phyloP scores from a whole-genome alignment of 2,113 vertebrate species.

The Rhagologus leucostigma region DNA sequence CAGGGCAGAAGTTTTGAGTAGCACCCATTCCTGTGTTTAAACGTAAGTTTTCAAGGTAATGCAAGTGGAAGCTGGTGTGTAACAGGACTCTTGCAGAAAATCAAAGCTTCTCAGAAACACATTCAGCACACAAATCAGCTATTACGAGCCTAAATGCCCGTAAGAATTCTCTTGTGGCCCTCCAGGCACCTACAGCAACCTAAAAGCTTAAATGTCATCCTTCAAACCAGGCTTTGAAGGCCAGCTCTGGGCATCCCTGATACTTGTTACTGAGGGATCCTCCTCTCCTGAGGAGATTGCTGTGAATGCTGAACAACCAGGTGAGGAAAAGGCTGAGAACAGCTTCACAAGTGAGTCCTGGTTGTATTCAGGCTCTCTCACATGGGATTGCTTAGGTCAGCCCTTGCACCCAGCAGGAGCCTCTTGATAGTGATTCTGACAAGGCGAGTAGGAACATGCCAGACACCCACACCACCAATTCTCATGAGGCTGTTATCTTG shows the following conservation, averaged over 20 bases:
- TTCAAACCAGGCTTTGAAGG: not conserved
- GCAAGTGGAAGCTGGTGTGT: not conserved
- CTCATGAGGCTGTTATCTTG: conserved; percentile 6
- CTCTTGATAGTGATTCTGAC: not conserved
- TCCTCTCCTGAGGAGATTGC: not conserved
- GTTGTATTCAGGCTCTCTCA: not conserved
- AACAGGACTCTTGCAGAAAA: not conserved
- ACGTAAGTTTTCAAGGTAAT: not conserved
- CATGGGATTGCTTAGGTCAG: not conserved
- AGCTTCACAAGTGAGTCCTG: not conserved
- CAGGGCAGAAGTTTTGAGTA: not conserved
- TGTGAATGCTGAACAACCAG: not conserved
- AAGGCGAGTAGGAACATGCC: not conserved
- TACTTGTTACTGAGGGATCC: fast-evolving
- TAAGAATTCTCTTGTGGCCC: not conserved
- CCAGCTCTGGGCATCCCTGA: not conserved
- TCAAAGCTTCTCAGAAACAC: not conserved
- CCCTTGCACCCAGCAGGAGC: not conserved
- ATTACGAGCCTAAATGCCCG: not conserved
- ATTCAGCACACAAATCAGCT: not conserved
- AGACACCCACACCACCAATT: not conserved
- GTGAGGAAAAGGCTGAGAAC: not conserved
- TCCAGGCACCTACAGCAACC: not conserved
- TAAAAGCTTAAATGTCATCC: not conserved
- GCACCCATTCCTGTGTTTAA: not conserved